Conservation (phyloP, 2,888 invertebrate genomes). For the Eumerus sabulonum region DNA sequence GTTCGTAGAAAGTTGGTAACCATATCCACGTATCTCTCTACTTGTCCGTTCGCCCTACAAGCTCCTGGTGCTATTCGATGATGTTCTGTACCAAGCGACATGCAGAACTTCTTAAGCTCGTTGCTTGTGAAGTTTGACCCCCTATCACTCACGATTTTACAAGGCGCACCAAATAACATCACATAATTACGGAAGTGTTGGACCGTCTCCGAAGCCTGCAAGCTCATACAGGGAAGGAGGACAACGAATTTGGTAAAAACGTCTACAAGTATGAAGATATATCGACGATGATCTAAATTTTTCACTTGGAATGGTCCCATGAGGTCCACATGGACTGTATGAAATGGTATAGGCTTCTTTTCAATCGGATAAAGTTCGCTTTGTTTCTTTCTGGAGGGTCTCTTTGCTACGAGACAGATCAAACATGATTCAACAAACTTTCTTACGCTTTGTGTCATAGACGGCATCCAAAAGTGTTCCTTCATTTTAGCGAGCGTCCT, state of each 20-base stretch:
- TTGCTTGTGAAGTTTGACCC: constrained; percentile 21
- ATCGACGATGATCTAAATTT: constrained; percentile 1
- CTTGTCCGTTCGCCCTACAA: too few relatives aligned
- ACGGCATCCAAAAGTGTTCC: constrained; percentile 56
- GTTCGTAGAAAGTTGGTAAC: constrained; percentile 39
- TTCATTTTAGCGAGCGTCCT: constrained; percentile 47
- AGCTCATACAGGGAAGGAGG: constrained; percentile 53
- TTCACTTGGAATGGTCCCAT: constrained; percentile 47
- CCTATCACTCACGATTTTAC: constrained; percentile 12
- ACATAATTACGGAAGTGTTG: constrained; percentile 21
- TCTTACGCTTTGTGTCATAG: constrained; percentile 48
- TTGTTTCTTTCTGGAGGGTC: constrained; percentile 59
- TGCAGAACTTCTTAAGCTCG: constrained; percentile 22
- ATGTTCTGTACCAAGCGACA: constrained; percentile 16
- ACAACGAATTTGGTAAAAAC: constrained; percentile 59
- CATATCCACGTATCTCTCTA: constrained; percentile 37
- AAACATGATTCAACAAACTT: constrained; percentile 51
- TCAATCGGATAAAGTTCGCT: constrained; percentile 51
- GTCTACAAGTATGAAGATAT: constrained; percentile 37
- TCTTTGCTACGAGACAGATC: constrained; percentile 51
- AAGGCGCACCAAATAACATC: constrained; percentile 27
- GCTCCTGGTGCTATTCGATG: constrained; percentile 24
- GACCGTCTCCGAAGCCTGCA: constrained; percentile 50
- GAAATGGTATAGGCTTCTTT: constrained; percentile 45
- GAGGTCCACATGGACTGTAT: constrained; percentile 38